phyloP scores from a whole-genome alignment of 1,140 invertebrate species.

The Brachystomella parvula region DNA sequence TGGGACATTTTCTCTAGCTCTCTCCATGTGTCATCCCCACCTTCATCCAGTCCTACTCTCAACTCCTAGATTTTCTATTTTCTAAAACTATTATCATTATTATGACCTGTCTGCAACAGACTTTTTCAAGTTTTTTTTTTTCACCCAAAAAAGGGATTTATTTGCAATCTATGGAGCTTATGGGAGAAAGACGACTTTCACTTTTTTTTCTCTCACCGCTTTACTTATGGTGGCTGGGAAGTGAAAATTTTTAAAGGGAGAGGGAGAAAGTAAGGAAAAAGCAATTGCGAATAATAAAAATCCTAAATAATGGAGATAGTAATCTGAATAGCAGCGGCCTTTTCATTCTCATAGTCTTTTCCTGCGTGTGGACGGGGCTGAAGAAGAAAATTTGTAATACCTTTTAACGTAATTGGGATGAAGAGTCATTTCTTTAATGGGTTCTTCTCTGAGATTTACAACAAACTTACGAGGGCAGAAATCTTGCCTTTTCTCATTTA shows the following conservation, averaged over 20 bases:
- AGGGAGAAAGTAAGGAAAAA: not conserved
- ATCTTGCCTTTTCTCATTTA: not conserved
- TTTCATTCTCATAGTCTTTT: not conserved
- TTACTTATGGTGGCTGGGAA: not conserved
- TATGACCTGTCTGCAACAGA: conserved; percentile 13
- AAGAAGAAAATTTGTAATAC: conserved; percentile 1
- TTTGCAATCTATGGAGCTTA: not conserved
- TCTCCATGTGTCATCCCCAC: conserved; percentile 6
- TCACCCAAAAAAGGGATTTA: conserved; percentile 10
- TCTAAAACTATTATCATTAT: conserved; percentile 17
- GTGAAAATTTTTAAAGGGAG: not conserved
- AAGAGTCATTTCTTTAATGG: conserved; percentile 14
- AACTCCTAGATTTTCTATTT: not conserved
- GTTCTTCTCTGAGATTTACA: not conserved
- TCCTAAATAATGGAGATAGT: conserved; percentile 5
- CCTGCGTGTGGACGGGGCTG: not conserved
- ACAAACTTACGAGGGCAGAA: not conserved
- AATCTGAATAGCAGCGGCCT: not conserved
- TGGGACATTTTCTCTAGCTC: not conserved
- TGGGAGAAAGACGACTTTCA: not conserved
- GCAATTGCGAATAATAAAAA: not conserved
- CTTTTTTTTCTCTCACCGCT: too few relatives aligned
- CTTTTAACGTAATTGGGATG: conserved; percentile 14
- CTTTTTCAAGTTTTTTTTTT: not conserved
- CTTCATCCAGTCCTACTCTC: not conserved